These are phyloP conservation scores for Thunnus thynnus DNA, from an alignment of 2,113 vertebrate genomes.

Conservation along the genomic window DNA sequence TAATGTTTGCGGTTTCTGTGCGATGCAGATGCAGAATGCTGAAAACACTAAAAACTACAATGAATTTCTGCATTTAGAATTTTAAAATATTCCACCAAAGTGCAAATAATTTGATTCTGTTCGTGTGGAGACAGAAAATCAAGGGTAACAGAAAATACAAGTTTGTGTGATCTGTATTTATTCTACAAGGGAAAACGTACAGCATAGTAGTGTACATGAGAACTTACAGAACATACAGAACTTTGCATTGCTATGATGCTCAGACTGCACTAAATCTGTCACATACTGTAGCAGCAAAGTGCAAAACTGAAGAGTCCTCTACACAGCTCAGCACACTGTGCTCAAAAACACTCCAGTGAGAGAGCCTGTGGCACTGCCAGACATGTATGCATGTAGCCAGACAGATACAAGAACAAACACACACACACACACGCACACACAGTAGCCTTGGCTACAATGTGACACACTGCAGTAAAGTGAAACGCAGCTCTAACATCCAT, in stretches of 20 bases:
- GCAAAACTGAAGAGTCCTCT: neutral
- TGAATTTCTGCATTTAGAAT: neutral
- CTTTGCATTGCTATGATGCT: too few species aligned
- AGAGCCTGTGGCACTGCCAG: constrained; percentile 27
- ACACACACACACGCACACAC: constrained; percentile 11
- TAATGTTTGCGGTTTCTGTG: neutral
- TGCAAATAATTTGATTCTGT: neutral
- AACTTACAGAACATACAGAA: neutral
- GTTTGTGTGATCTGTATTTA: neutral
- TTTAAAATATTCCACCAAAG: neutral
- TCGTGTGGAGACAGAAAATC: neutral
- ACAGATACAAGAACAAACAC: constrained; percentile 38
- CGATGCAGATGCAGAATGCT: neutral
- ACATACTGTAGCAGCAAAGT: neutral
- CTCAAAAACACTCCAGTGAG: constrained; percentile 7
- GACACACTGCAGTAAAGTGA: constrained; percentile 29
- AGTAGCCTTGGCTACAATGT: constrained; percentile 18
- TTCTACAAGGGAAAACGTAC: neutral
- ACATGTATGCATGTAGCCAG: constrained; percentile 21
- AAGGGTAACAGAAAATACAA: neutral
- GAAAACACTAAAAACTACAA: too few species aligned
- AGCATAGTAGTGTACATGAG: neutral
- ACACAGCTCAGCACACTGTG: neutral
- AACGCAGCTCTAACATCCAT: constrained; percentile 23
- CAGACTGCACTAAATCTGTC: constrained; percentile 20